Base-by-base conservation (phyloP, 2,888 invertebrate species). In the Notodonta dromedarius region DNA sequence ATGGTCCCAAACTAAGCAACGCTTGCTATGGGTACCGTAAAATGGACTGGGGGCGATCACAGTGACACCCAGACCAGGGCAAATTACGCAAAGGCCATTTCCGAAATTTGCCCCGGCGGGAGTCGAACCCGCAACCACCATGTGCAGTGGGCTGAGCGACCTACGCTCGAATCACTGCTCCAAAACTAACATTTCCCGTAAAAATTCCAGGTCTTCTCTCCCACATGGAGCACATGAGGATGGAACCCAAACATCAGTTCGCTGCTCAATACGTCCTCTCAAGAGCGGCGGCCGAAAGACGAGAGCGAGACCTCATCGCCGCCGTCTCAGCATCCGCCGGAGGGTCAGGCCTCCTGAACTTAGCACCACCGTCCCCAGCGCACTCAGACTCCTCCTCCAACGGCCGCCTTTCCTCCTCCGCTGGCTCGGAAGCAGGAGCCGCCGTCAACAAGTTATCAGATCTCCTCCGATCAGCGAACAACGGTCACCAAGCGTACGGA, bases 151-250 rank as follows among this genome's bases (percentile, higher is more conserved):
- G 24, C 24, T 2, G 24, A 24, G 24, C 1, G 24, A 2, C 24
- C 2, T 24, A 24, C 24, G 24, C 24, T 24, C 24, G 24, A 24
- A 24, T 2, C 24, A 24, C 24, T 24, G 24, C 24, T 1, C 44
- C 13, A 8, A 44, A 8, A 11, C 44, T 44, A 44, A 44, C 44
- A 44, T 44, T 4, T 13, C 9, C 9, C 44, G 5, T 13, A 44
- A 13, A 59, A 32, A 54, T 93, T 94, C 40, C 93, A 98, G 98
- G 98, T 82, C 95, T 98, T 42, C 94, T 98, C 63, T 97, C 97
- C 63, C 98, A 98, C 87, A 98, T 98, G 98, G 98, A 98, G 82
- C 98, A 98, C 86, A 98, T 98, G 98, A 95, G 98, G 81, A 98
- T 98, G 98, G 98, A 98, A 87, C 98, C 98, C 0, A 98, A 98